These are phyloP conservation scores for Junco hyemalis DNA, from an alignment of 2,113 vertebrate species.

Conservation along the genomic window DNA sequence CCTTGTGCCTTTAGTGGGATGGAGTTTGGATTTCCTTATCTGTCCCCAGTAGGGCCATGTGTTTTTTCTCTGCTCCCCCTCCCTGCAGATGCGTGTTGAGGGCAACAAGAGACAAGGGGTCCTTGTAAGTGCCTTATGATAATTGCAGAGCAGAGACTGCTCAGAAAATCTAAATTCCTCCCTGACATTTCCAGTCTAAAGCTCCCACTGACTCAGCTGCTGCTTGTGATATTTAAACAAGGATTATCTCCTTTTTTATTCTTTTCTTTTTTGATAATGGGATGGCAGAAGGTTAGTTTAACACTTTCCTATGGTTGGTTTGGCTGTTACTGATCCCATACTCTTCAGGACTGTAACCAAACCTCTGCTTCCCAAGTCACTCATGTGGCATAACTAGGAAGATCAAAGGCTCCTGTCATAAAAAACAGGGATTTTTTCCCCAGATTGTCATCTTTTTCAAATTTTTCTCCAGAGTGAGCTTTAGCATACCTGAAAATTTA, in stretches of 20 bases:
- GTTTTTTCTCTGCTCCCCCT: not conserved
- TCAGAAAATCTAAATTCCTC: slow-evolving; percentile 70
- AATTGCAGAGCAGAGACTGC: slow-evolving; percentile 67
- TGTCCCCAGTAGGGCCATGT: not conserved
- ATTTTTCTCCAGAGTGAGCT: not conserved
- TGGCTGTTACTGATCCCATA: not conserved
- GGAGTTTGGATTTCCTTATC: not conserved
- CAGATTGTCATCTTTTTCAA: not conserved
- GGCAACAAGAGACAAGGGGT: not conserved
- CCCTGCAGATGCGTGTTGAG: not conserved
- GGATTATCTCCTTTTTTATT: slow-evolving; percentile 67
- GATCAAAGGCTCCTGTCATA: not conserved
- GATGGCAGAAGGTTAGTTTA: slow-evolving; percentile 60
- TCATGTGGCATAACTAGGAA: not conserved
- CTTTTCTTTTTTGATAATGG: slow-evolving; percentile 56
- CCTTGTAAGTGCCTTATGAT: slow-evolving; percentile 62
- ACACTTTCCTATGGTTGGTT: slow-evolving; percentile 59
- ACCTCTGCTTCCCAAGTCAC: not conserved
- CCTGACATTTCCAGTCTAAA: slow-evolving; percentile 80
- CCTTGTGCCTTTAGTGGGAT: not conserved
- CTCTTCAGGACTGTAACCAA: not conserved
- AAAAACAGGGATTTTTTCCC: not conserved
- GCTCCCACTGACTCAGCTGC: slow-evolving; percentile 49
- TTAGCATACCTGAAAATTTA: not conserved
- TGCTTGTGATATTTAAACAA: slow-evolving; percentile 76